phyloP scores from a whole-genome alignment of 2,888 invertebrate species.

The Julus scandinavius region DNA sequence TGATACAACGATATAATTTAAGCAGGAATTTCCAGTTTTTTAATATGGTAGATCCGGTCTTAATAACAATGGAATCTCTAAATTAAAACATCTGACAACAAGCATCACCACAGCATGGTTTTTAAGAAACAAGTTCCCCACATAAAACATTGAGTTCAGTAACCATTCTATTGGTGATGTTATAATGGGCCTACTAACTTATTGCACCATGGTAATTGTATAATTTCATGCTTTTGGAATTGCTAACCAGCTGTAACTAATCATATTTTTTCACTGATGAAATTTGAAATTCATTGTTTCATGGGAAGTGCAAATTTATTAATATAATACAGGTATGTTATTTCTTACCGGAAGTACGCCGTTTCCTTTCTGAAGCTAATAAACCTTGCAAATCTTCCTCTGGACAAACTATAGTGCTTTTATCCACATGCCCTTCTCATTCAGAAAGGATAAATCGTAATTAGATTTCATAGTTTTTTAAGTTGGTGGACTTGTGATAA shows the following conservation, averaged over 20 bases:
- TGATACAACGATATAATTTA: neutral
- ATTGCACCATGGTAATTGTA: neutral
- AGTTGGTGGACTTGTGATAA: neutral
- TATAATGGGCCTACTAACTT: neutral
- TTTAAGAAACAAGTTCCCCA: neutral
- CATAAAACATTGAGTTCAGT: neutral
- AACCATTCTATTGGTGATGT: neutral
- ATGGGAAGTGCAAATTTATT: neutral
- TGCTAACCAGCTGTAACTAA: neutral
- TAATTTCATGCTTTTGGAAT: neutral
- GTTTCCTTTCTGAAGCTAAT: conserved; percentile 53
- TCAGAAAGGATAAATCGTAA: neutral
- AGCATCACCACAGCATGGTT: neutral
- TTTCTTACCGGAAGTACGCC: conserved; percentile 53
- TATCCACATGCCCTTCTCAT: conserved; percentile 56
- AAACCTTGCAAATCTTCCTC: conserved; percentile 56
- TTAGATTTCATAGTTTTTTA: neutral
- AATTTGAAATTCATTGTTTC: neutral
- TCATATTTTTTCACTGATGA: neutral
- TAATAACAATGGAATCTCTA: neutral
- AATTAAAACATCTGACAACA: neutral
- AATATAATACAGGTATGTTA: neutral
- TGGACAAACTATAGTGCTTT: conserved; percentile 59
- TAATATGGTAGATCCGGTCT: neutral
- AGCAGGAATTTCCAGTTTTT: neutral